phyloP scores from a whole-genome alignment of 2,888 invertebrate species.

The Eristalis arbustorum region DNA sequence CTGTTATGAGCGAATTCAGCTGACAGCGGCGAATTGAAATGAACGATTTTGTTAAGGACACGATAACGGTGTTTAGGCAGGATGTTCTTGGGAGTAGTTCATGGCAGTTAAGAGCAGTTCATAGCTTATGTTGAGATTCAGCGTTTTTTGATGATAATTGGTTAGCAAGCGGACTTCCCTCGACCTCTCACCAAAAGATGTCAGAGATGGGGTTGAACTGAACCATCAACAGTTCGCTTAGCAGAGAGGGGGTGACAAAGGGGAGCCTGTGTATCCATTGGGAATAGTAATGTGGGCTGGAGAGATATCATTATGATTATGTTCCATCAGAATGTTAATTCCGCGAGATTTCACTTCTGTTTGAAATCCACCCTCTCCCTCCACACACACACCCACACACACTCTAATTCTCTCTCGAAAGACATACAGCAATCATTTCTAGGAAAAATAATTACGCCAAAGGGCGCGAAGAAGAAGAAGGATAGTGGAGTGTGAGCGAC shows the following conservation, averaged over 20 bases:
- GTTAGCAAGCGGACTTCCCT: not conserved
- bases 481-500: not conserved
- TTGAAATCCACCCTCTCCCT: not conserved
- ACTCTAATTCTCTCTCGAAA: not conserved
- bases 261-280: conserved; percentile 2
- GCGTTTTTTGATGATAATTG: not conserved
- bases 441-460: conserved; percentile 68
- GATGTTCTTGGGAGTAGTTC: not conserved
- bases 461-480: conserved; percentile 44
- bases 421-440: conserved; percentile 52
- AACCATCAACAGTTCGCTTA: not conserved
- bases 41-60: not conserved
- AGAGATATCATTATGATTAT: conserved; percentile 68
- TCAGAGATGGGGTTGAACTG: too few relatives aligned
- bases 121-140: not conserved
- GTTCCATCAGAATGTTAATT: conserved; percentile 67
- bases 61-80: not conserved
- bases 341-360: conserved; percentile 62
- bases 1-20: not conserved
- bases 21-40: not conserved
- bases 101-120: not conserved
- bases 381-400: not conserved
- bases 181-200: too few relatives aligned
- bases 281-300: conserved; percentile 65
- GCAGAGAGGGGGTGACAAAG: not conserved